Evolutionary conservation across 2,888 invertebrate species (phyloP).

Genomic region (Tuta absoluta): DNA sequence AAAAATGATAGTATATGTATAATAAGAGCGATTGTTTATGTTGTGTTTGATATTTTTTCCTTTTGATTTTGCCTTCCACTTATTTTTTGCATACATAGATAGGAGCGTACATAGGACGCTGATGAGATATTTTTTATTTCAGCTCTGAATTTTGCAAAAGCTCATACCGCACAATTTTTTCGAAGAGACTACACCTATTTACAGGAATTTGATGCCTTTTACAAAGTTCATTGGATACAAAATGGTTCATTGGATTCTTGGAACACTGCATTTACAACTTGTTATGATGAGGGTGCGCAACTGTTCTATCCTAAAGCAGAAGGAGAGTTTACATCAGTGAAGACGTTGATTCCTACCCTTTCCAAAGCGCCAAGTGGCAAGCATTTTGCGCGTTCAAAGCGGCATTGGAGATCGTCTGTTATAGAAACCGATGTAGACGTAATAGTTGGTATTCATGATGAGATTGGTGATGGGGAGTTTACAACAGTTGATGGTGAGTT

Average conservation of each 20-base stretch:
- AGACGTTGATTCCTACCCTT: slow-evolving; percentile 43
- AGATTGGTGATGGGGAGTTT: slow-evolving; percentile 47
- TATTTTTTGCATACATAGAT: too few relatives aligned
- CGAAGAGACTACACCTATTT: slow-evolving; percentile 52
- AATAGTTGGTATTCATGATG: slow-evolving; percentile 50
- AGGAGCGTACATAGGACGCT: too few relatives aligned
- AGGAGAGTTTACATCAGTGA: slow-evolving; percentile 48
- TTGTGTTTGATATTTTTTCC: too few relatives aligned
- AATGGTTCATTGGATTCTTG: slow-evolving; percentile 36
- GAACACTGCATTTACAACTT: slow-evolving; percentile 44
- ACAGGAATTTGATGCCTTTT: slow-evolving; percentile 49
- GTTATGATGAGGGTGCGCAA: slow-evolving; percentile 49
- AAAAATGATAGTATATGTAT: too few relatives aligned
- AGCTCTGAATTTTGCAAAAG: background rate
- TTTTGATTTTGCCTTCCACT: too few relatives aligned
- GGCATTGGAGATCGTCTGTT: too few relatives aligned
- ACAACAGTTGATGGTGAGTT: slow-evolving; percentile 53
- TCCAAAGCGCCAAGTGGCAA: too few relatives aligned
- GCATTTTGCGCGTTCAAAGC: too few relatives aligned
- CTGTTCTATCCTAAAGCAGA: slow-evolving; percentile 48
- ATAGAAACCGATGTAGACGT: too few relatives aligned
- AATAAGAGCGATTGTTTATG: too few relatives aligned
- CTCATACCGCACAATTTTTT: slow-evolving; percentile 38
- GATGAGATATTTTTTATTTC: background rate
- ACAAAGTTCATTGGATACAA: slow-evolving; percentile 49